Conservation (phyloP, 2,888 invertebrate species). For the Eueremaeus valkanovi region DNA sequence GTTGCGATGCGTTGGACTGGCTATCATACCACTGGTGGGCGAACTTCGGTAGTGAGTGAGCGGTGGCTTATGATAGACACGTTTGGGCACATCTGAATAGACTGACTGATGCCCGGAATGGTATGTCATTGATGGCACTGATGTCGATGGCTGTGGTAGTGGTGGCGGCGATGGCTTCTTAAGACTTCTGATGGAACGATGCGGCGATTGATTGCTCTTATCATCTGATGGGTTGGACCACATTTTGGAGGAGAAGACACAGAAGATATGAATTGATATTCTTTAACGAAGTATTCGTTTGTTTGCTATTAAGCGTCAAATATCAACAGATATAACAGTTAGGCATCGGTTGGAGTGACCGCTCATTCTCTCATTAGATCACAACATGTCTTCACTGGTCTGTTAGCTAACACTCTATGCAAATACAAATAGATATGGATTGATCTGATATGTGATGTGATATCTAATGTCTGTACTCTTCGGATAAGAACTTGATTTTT, state of each 20-base stretch:
- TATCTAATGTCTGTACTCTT: too few relatives aligned
- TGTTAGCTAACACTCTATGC: too few relatives aligned
- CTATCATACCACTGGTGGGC: neutral
- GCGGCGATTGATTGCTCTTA: constrained; percentile 14
- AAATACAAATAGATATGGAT: too few relatives aligned
- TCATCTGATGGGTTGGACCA: constrained; percentile 2
- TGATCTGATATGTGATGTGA: too few relatives aligned
- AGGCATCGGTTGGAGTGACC: too few relatives aligned
- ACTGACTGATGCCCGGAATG: constrained; percentile 6
- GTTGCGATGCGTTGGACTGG: constrained; percentile 22
- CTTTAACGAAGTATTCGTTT: too few relatives aligned
- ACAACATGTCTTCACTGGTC: too few relatives aligned
- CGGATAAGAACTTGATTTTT: too few relatives aligned
- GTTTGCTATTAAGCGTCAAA: too few relatives aligned
- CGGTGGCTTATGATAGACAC: constrained; percentile 22
- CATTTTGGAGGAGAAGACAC: neutral
- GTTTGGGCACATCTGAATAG: constrained; percentile 26
- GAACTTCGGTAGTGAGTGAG: constrained; percentile 28
- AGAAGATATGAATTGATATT: too few relatives aligned
- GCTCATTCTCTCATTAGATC: too few relatives aligned
- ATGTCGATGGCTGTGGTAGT: neutral
- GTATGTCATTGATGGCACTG: constrained; percentile 14
- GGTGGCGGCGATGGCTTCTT: constrained; percentile 9
- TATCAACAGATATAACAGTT: too few relatives aligned
- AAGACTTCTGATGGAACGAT: neutral